These are phyloP conservation scores for Nemapogon koenigi DNA, from an alignment of 2,888 invertebrate genomes.

Conservation along the genomic window DNA sequence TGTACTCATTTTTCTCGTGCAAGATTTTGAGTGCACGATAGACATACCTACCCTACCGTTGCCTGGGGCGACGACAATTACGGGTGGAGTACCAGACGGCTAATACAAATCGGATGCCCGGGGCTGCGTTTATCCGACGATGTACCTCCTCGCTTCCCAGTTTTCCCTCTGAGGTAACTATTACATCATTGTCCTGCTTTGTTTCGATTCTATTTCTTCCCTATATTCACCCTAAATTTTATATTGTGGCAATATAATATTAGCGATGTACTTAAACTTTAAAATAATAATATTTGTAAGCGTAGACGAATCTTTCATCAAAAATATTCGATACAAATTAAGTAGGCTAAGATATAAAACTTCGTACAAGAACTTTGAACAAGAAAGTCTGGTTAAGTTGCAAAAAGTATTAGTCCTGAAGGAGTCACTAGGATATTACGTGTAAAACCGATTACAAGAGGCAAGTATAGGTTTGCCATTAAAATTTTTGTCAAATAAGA, in stretches of 20 bases:
- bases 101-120: constrained; percentile 60
- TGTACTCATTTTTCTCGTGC: too few species aligned
- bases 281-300: too few species aligned
- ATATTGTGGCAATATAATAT: too few species aligned
- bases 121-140: constrained; percentile 49
- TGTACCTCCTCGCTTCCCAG: constrained; percentile 13
- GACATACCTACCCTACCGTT: constrained; percentile 27
- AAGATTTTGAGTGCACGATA: constrained; percentile 42
- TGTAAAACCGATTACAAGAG: constrained; percentile 37
- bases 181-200: constrained; percentile 38
- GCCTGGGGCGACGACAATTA: constrained; percentile 57
- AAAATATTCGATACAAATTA: too few species aligned
- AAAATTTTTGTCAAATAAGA: too few species aligned
- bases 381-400: too few species aligned
- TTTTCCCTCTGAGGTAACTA: constrained; percentile 33
- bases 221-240: constrained; percentile 6
- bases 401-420: constrained; percentile 32
- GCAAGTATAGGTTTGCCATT: constrained; percentile 49
- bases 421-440: constrained; percentile 44
- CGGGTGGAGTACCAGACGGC: constrained; percentile 55
- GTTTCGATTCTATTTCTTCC: constrained; percentile 28
- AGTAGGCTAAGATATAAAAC: too few species aligned
- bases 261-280: too few species aligned
- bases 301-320: too few species aligned
- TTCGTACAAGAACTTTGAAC: too few species aligned